Percentiles rank a stretch among this genome's conserved stretches.
Evolutionary conservation across 1,140 invertebrate genomes (phyloP).

Genomic region (Drosophila ironensis): DNA sequence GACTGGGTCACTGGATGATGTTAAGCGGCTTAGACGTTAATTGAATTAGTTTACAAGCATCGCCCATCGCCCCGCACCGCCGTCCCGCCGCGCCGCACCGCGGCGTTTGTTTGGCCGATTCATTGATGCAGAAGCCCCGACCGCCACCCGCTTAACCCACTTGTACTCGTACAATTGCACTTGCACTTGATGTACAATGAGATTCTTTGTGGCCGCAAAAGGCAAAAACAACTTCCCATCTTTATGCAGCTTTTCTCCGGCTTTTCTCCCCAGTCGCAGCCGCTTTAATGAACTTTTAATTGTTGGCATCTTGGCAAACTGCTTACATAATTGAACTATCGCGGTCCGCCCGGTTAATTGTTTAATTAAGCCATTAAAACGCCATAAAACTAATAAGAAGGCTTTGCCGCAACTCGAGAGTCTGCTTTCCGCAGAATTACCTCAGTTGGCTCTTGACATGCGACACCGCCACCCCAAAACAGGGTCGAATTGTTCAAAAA

Average conservation of each 20-base stretch:
- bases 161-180: conserved; percentile 59
- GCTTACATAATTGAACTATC: conserved; percentile 76
- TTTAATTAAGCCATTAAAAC: conserved; percentile 79
- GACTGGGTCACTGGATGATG: conserved; percentile 67
- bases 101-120: conserved; percentile 20
- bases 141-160: conserved; percentile 27
- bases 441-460: conserved; percentile 61
- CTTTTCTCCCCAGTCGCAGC: conserved; percentile 3
- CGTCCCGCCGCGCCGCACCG: too few relatives aligned
- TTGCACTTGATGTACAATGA: conserved; percentile 77
- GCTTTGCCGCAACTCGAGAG: conserved; percentile 36
- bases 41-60: conserved; percentile 77
- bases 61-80: too few relatives aligned
- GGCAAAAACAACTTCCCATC: conserved; percentile 52
- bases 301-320: conserved; percentile 66
- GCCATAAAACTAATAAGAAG: conserved; percentile 67
- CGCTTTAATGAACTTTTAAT: conserved; percentile 76
- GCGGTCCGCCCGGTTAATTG: conserved; percentile 62
- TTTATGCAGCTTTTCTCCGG: conserved; percentile 45
- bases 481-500: neutral
- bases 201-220: conserved; percentile 63
- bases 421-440: conserved; percentile 15
- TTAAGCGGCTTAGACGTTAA: conserved; percentile 77
- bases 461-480: conserved; percentile 35
- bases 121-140: conserved; percentile 27